Evolutionary conservation across 2,113 vertebrate genomes (phyloP), one percentile per base, ranked within the genome.

Genomic region (Crocuta crocuta): DNA sequence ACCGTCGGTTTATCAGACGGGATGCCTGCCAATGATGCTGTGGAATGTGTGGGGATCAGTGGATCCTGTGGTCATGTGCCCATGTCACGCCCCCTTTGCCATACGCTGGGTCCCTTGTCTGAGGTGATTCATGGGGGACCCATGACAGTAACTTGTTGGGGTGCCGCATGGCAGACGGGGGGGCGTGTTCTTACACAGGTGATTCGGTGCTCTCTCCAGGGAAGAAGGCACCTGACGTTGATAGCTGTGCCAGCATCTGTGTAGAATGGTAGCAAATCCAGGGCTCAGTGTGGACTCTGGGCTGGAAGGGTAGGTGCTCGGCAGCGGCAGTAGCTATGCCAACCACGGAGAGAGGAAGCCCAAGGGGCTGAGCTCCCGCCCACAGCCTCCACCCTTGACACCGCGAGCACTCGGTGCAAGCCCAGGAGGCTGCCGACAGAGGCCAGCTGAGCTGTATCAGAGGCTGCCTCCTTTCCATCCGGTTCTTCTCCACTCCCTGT

Each of bases 11-110:
- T 35, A 12, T 53, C 39, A 85, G 82, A 13, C 4, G 31, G 33
- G 17, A 33, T 68, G 10, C 63, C 33, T 43, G 17, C 0, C 1
- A 71, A 9, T 1, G 26, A 5, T 1, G 19, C 24, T 4, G 5
- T 45, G 73, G 28, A n/a, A 4, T 48, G 7, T 65, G 39, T 78
- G 13, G 85, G 21, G 26, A 31, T 65, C 45, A 68, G 45, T 9
- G 28, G 92, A 26, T 12, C 79, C 28, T 0, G 35, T 17, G 66
- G 39, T 45, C 80, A 31, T 1, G 19, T 55, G 61, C 61, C 12
- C 24, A 2, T 16, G 10, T 33, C 70, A 53, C 24, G 7, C 24
- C 43, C 12, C 26, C 4, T 24, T 93, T 26, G 39, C 19, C 71
- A 19, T 21, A 28, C 13, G 53, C 12, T 4, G 7, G n/a, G 58